Evolutionary conservation across 2,797 vertebrate species (phyloP).

Genomic region (Coendou prehensilis): DNA sequence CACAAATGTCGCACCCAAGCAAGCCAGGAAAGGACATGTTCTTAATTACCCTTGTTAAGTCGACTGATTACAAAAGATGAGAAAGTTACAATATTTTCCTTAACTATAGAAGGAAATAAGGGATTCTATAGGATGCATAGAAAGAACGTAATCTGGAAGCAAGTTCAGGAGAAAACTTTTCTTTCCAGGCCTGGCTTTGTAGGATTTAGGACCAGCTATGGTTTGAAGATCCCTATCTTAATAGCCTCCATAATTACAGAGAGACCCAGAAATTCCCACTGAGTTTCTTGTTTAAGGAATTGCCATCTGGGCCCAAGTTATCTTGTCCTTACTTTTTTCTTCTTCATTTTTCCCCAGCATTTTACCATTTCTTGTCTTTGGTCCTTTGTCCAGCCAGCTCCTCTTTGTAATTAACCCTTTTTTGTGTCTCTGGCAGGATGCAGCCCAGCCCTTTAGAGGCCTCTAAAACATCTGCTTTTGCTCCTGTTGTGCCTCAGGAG

Average conservation of each 20-base stretch:
- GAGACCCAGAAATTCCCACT: slow-evolving; percentile 53
- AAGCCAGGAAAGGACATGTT: neutral
- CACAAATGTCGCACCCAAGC: neutral
- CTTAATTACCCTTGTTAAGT: neutral
- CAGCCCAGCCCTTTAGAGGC: slow-evolving; percentile 63
- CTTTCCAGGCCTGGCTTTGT: neutral
- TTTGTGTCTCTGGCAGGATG: slow-evolving; percentile 56
- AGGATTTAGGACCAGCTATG: slow-evolving; percentile 32
- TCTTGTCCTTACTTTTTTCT: slow-evolving; percentile 43
- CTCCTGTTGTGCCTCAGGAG: slow-evolving; percentile 73
- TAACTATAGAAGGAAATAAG: slow-evolving; percentile 18
- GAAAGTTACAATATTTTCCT: slow-evolving; percentile 21
- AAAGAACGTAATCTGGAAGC: neutral
- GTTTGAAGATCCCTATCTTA: slow-evolving; percentile 67
- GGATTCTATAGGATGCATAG: neutral
- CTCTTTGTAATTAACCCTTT: slow-evolving; percentile 75
- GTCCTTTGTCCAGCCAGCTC: slow-evolving; percentile 69
- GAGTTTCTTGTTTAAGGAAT: slow-evolving; percentile 57
- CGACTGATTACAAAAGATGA: slow-evolving; percentile 54
- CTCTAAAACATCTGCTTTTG: slow-evolving; percentile 79
- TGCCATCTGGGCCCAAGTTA: slow-evolving; percentile 47
- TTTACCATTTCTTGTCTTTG: slow-evolving; percentile 72
- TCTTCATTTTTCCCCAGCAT: neutral
- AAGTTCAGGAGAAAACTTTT: neutral
- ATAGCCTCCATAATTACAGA: slow-evolving; percentile 39